Evolutionary conservation across 1,140 invertebrate species (phyloP).

Genomic region (Archegozetes longisetosus): DNA sequence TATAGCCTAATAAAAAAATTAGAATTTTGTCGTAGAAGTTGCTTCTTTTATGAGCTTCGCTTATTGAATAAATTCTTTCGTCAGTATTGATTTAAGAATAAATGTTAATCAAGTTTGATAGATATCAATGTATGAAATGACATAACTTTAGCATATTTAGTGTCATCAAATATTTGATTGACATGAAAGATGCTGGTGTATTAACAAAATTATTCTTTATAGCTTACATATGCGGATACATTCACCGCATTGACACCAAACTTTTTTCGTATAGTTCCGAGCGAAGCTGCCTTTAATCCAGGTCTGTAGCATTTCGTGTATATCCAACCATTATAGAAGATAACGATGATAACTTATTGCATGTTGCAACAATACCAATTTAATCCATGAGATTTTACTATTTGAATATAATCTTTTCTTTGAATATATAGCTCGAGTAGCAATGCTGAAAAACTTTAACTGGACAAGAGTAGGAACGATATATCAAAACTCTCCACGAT

Average conservation of each 20-base stretch:
- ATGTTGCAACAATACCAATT: no score
- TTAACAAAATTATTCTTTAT: slow-evolving; percentile 28
- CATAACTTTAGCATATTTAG: no score
- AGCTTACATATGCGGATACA: slow-evolving; percentile 94
- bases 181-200: no score
- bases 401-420: not conserved
- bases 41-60: no score
- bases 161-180: no score
- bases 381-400: not conserved
- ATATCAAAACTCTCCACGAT: slow-evolving; percentile 89
- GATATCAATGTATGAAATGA: no score
- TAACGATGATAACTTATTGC: no score
- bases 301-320: slow-evolving; percentile 1
- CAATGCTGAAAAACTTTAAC: slow-evolving; percentile 75
- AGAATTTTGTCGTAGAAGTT: no score
- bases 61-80: no score
- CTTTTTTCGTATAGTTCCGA: slow-evolving; percentile 88
- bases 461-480: slow-evolving; percentile 94
- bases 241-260: slow-evolving; percentile 85
- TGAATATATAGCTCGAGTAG: slow-evolving; percentile 49
- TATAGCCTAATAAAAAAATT: no score
- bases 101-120: no score
- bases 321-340: not conserved
- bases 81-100: no score
- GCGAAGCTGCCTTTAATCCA: slow-evolving; percentile 86